These are phyloP conservation scores for Leptinotarsa undecemlineata DNA, from an alignment of 1,140 invertebrate species.

Conservation along the genomic window DNA sequence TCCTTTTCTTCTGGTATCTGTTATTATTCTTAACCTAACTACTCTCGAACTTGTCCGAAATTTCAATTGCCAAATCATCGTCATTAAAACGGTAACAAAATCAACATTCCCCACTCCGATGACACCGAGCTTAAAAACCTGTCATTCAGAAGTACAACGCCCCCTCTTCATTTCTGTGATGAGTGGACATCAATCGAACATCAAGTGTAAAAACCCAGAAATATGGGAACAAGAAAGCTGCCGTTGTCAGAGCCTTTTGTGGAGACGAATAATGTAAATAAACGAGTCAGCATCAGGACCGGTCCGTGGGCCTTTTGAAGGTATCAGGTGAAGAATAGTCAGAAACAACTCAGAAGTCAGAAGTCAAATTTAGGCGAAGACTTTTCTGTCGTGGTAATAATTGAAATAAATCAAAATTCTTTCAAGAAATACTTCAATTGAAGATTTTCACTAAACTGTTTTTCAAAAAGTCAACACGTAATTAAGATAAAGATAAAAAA, in stretches of 20 bases:
- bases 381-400: no score
- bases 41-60: neutral
- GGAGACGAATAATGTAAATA: conserved; percentile 5
- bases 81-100: conserved; percentile 6
- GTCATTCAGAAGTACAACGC: neutral
- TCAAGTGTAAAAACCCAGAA: neutral
- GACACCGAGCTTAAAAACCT: neutral
- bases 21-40: neutral
- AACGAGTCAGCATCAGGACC: neutral
- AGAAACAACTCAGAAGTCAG: no score
- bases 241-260: neutral
- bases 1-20: neutral
- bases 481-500: no score
- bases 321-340: no score
- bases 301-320: no score
- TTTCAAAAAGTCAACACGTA: no score
- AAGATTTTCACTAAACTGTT: no score
- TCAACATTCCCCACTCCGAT: neutral
- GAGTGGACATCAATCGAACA: conserved; percentile 7
- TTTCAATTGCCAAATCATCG: conserved; percentile 2
- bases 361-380: no score
- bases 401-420: no score
- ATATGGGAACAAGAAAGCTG: conserved; percentile 2
- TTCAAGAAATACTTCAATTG: no score
- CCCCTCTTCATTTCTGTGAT: neutral